Conservation (phyloP, 1,140 invertebrate genomes). For the Aleiodes sp. region DNA sequence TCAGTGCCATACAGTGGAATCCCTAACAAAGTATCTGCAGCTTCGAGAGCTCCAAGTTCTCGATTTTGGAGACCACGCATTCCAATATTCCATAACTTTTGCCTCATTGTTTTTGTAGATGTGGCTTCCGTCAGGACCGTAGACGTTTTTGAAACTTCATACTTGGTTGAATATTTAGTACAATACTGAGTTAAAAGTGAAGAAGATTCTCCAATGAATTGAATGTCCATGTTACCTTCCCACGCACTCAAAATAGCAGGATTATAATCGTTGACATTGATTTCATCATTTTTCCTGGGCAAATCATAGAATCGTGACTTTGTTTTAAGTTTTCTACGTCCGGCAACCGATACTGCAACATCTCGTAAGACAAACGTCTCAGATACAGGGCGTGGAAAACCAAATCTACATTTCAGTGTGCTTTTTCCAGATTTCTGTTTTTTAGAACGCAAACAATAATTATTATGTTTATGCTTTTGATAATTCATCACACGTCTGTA, state of each 20-base stretch:
- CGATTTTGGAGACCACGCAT: constrained; percentile 38
- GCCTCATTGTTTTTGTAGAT: constrained; percentile 35
- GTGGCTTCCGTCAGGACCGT: constrained; percentile 38
- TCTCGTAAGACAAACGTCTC: constrained; percentile 39
- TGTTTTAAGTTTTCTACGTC: constrained; percentile 41
- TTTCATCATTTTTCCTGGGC: constrained; percentile 40
- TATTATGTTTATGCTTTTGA: constrained; percentile 26
- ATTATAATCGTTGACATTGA: constrained; percentile 39
- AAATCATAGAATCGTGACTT: constrained; percentile 50
- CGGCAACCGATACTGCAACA: constrained; percentile 41
- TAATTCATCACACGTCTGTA: constrained; percentile 16
- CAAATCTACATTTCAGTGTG: constrained; percentile 43
- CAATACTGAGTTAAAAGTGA: constrained; percentile 34
- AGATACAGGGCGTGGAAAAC: constrained; percentile 42
- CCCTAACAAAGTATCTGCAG: constrained; percentile 38
- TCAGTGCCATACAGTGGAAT: constrained; percentile 40
- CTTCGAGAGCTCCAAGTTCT: constrained; percentile 43
- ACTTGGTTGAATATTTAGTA: constrained; percentile 44
- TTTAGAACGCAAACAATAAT: constrained; percentile 5
- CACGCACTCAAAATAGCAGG: constrained; percentile 38
- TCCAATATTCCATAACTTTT: constrained; percentile 38
- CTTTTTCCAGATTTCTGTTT: constrained; percentile 1
- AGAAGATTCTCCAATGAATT: constrained; percentile 39
- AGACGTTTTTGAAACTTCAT: constrained; percentile 34
- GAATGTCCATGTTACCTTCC: constrained; percentile 44